These are phyloP conservation scores for Gasterosteus aculeatus DNA, from an alignment of 2,113 vertebrate species.

Conservation along the genomic window DNA sequence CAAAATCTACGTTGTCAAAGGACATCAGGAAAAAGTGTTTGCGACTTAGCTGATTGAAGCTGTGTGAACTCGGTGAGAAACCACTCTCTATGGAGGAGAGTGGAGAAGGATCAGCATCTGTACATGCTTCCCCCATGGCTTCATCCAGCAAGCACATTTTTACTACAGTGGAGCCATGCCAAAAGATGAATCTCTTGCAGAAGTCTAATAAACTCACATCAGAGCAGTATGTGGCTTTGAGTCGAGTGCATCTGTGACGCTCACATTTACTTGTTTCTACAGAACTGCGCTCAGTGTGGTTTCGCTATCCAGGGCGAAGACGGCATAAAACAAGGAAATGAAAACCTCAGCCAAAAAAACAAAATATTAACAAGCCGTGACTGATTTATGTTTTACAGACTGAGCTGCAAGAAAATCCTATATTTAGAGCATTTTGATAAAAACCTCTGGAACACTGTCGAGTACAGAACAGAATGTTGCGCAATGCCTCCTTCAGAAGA, in stretches of 20 bases:
- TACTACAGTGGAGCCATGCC: conserved; percentile 44
- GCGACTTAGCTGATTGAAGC: conserved; percentile 33
- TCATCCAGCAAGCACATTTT: conserved; percentile 47
- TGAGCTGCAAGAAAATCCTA: conserved; percentile 43
- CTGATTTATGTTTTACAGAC: conserved; percentile 16
- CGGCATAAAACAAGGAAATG: conserved; percentile 32
- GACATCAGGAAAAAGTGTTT: conserved; percentile 23
- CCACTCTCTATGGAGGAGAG: conserved; percentile 12
- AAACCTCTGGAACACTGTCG: conserved; percentile 13
- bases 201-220: conserved; percentile 47
- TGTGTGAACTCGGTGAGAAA: conserved; percentile 34
- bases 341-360: conserved; percentile 39
- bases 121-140: conserved; percentile 15
- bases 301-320: conserved; percentile 43
- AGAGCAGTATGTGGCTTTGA: conserved; percentile 37
- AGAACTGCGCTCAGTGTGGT: conserved; percentile 44
- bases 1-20: conserved; percentile 15
- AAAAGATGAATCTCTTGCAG: conserved; percentile 49
- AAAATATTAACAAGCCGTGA: conserved; percentile 50
- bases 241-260: conserved; percentile 35
- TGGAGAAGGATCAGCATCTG: conserved; percentile 37
- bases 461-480: conserved; percentile 4
- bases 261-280: conserved; percentile 22
- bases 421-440: conserved; percentile 31
- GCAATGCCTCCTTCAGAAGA: conserved; percentile 8